Conservation (phyloP, 2,888 invertebrate species). For the Chrysodeixis includens region DNA sequence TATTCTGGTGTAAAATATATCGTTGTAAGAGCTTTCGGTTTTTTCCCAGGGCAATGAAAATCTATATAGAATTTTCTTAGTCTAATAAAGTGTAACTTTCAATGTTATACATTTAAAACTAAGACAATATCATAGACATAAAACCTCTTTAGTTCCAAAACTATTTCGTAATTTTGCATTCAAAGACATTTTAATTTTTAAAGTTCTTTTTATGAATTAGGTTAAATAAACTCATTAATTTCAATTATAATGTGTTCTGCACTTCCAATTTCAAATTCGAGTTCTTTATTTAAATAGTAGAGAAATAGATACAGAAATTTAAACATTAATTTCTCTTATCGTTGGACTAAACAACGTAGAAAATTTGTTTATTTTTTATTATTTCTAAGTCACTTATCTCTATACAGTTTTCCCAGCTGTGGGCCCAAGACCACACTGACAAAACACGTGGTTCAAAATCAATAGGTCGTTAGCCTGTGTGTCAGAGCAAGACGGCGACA, state of each 20-base stretch:
- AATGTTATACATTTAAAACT: background rate
- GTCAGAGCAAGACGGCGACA: slow-evolving; percentile 53
- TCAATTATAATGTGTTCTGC: background rate
- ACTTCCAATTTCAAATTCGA: background rate
- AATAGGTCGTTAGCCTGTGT: slow-evolving; percentile 68
- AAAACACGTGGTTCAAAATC: slow-evolving; percentile 71
- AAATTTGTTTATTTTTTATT: background rate
- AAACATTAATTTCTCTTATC: too few relatives aligned
- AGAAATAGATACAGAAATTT: too few relatives aligned
- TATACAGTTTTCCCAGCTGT: slow-evolving; percentile 36
- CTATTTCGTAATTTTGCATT: background rate
- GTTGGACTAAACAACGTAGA: background rate
- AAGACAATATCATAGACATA: background rate
- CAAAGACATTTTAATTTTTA: background rate
- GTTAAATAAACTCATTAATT: background rate
- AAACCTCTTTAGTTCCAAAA: background rate
- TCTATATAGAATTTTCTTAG: background rate
- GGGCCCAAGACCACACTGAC: slow-evolving; percentile 21
- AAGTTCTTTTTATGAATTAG: background rate
- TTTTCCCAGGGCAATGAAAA: too few relatives aligned
- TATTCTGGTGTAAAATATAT: too few relatives aligned
- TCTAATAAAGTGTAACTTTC: background rate
- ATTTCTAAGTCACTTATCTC: background rate
- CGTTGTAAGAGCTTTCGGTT: too few relatives aligned
- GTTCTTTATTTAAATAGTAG: background rate